Conservation (phyloP, 2,113 vertebrate genomes). For the Labrus mixtus region DNA sequence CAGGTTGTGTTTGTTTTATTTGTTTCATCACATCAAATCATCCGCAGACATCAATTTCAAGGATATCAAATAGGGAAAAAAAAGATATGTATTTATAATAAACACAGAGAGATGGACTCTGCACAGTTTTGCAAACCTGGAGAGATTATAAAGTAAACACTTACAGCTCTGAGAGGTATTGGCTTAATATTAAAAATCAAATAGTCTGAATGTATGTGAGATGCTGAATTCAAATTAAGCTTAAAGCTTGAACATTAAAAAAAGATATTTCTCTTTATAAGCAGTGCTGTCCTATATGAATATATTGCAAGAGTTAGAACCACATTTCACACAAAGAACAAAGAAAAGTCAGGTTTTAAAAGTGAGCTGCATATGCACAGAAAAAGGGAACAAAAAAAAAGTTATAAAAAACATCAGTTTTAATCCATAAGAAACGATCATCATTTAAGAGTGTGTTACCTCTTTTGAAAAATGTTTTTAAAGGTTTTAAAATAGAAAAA, state of each 20-base stretch:
- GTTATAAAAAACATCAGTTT: slow-evolving; percentile 54
- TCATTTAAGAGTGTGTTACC: slow-evolving; percentile 8
- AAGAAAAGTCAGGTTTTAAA: slow-evolving; percentile 14
- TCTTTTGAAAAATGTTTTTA: slow-evolving; percentile 14
- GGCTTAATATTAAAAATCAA: slow-evolving; percentile 62
- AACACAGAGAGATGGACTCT: slow-evolving; percentile 59
- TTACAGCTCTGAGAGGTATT: slow-evolving; percentile 30
- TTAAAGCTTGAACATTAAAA: slow-evolving; percentile 42
- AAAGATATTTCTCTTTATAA: slow-evolving; percentile 32
- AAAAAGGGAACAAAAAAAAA: slow-evolving; percentile 10
- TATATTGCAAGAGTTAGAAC: slow-evolving; percentile 14
- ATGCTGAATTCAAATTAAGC: slow-evolving; percentile 51
- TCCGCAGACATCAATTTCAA: slow-evolving; percentile 67
- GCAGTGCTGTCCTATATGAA: slow-evolving; percentile 24
- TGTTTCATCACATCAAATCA: slow-evolving; percentile 76
- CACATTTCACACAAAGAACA: slow-evolving; percentile 24
- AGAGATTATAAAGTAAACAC: slow-evolving; percentile 59
- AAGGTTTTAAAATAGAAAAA: not conserved
- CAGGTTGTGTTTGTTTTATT: slow-evolving; percentile 77
- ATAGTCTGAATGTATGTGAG: slow-evolving; percentile 23
- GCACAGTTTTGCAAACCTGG: slow-evolving; percentile 37
- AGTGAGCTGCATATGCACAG: slow-evolving; percentile 1
- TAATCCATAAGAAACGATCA: slow-evolving; percentile 30
- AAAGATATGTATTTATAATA: slow-evolving; percentile 47
- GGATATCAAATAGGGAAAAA: slow-evolving; percentile 55